Base-by-base conservation (phyloP, 2,113 vertebrate genomes). In the Brevimyrus niger region DNA sequence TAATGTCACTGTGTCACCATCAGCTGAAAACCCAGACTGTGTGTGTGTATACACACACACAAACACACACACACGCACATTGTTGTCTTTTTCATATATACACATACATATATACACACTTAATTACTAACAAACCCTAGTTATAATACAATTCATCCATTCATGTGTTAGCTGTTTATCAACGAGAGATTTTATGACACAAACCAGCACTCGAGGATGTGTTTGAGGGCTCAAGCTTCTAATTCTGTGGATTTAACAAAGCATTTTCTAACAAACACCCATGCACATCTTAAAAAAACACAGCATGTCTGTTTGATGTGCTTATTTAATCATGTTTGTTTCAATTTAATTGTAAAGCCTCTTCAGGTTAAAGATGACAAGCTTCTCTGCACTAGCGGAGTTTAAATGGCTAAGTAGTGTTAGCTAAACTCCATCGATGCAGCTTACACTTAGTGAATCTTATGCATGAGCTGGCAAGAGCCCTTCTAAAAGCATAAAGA, bases 391-490 rank as follows among this genome's bases (percentile, higher is more conserved):
- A 0, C 61, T 69, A 69, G 73, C 4, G 4, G 73, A 80, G 73
- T 19, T 38, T 35, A 80, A 80, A 80, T 38, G 38, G 31, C 35
- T 80, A 80, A 19, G 35, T 91, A 90, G 86, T 91, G 92, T 76
- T 90, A 89, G 92, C 88, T 85, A 89, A 94, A 89, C 17, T 87
- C 91, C 44, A 0, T 82, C 93, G 94, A 91, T 94, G 73, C 17
- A 91, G 91, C 90, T 94, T 94, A 91, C 93, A 94, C 93, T 93
- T 94, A 94, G 95, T 87, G 93, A 91, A 94, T 95, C 93, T 95
- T 96, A 95, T 96, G 95, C 96, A 96, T 97, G 95, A 96, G 92
- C 91, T 94, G 94, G 93, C 93, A 96, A 92, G 95, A 94, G 93
- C 95, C 94, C 95, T 96, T 96, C 93, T 94, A 95, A 96, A 94